phyloP scores from a whole-genome alignment of 2,888 invertebrate species.

The Drosophila antonietae region DNA sequence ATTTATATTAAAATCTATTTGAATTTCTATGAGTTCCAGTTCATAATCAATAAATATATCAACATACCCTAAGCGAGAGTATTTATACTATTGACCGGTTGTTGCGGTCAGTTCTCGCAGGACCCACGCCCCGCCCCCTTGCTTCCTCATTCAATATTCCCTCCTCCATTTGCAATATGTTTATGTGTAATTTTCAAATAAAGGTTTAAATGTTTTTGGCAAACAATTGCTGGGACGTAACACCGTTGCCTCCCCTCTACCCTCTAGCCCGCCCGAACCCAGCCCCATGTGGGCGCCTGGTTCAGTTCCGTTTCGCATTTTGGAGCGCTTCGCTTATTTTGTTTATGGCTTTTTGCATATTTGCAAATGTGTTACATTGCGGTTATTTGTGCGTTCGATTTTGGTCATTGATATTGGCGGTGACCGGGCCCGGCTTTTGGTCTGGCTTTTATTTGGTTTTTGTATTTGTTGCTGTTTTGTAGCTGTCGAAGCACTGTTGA shows the following conservation, averaged over 20 bases:
- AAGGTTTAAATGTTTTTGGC: slow-evolving; percentile 78
- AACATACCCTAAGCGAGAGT: slow-evolving; percentile 12
- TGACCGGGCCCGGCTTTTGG: slow-evolving; percentile 41
- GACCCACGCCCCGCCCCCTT: not conserved
- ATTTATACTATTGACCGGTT: slow-evolving; percentile 38
- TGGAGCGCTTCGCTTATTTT: slow-evolving; percentile 39
- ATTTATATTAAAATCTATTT: too few species aligned
- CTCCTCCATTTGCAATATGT: slow-evolving; percentile 60
- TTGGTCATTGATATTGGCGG: slow-evolving; percentile 77
- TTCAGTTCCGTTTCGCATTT: slow-evolving; percentile 23
- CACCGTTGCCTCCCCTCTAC: not conserved
- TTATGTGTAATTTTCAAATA: slow-evolving; percentile 79
- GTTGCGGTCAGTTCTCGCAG: slow-evolving; percentile 21
- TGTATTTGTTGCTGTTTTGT: slow-evolving; percentile 18
- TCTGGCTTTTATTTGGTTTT: slow-evolving; percentile 28
- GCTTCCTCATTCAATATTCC: not conserved
- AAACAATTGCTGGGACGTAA: slow-evolving; percentile 64
- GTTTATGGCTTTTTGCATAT: slow-evolving; percentile 70
- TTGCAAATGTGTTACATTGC: slow-evolving; percentile 77
- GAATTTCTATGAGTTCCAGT: too few species aligned
- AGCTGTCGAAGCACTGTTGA: slow-evolving; percentile 34
- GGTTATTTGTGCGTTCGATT: slow-evolving; percentile 75
- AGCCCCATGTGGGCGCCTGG: not conserved
- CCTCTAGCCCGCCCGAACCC: not conserved
- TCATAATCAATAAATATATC: not conserved